Evolutionary conservation across 2,113 vertebrate genomes (phyloP).

Genomic region (Corvus moneduloides): DNA sequence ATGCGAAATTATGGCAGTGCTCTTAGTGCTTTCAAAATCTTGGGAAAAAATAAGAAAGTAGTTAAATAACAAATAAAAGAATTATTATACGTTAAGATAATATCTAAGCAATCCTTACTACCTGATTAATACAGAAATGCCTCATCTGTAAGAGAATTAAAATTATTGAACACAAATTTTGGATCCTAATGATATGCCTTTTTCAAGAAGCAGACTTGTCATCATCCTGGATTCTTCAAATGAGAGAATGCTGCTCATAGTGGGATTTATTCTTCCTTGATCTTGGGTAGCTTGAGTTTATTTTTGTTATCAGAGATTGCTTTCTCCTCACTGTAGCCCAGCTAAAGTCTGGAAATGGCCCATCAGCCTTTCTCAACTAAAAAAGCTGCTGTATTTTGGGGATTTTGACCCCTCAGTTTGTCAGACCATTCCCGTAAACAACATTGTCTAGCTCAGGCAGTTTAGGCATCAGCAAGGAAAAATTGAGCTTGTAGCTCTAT

Average conservation of each 20-base stretch:
- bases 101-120: background rate
- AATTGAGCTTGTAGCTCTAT: background rate
- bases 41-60: background rate
- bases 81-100: background rate
- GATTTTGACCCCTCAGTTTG: background rate
- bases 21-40: background rate
- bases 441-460: background rate
- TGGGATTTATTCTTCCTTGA: background rate
- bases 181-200: background rate
- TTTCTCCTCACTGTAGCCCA: background rate
- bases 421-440: background rate
- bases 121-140: background rate
- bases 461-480: background rate
- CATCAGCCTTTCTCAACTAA: background rate
- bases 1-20: background rate
- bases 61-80: background rate
- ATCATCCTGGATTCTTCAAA: background rate
- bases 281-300: background rate
- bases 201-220: background rate
- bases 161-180: background rate
- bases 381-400: background rate
- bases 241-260: background rate
- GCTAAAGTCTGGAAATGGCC: background rate
- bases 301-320: background rate
- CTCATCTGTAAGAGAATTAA: background rate